Evolutionary conservation across 2,888 invertebrate genomes (phyloP).

Genomic region (Philaethria dido): DNA sequence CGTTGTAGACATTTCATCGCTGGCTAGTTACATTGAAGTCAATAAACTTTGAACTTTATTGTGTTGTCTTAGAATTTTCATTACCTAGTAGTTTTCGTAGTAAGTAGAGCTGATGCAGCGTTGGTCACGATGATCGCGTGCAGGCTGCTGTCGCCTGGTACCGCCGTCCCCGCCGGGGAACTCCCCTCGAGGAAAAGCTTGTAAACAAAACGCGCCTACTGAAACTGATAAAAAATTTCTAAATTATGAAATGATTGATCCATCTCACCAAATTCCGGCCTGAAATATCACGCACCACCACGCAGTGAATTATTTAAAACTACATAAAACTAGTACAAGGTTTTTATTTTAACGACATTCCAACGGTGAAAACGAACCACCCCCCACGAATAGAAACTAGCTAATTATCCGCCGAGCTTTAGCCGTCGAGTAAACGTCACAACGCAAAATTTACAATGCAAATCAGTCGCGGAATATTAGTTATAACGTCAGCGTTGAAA

Average conservation of each 20-base stretch:
- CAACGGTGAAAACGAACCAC: constrained; percentile 57
- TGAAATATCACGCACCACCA: constrained; percentile 39
- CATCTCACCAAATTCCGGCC: constrained; percentile 49
- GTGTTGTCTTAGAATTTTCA: constrained; percentile 56
- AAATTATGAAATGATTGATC: constrained; percentile 42
- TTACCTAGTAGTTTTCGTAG: constrained; percentile 57
- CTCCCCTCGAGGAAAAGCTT: constrained; percentile 69
- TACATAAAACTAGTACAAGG: constrained; percentile 55
- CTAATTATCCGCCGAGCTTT: constrained; percentile 82
- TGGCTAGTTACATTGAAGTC: constrained; percentile 42
- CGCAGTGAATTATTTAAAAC: constrained; percentile 50
- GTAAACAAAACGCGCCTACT: constrained; percentile 63
- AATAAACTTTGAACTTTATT: constrained; percentile 61
- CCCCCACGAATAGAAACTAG: constrained; percentile 80
- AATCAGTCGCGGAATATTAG: constrained; percentile 81
- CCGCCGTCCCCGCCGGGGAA: constrained; percentile 74
- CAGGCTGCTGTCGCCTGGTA: constrained; percentile 80
- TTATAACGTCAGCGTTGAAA: constrained; percentile 78
- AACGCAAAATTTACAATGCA: constrained; percentile 81
- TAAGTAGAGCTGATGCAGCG: constrained; percentile 65
- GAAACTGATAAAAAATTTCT: constrained; percentile 42
- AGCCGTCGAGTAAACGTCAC: constrained; percentile 74
- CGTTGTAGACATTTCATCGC: constrained; percentile 16
- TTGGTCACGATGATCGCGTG: constrained; percentile 70
- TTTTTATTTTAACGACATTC: constrained; percentile 68